A percentile compares a stretch with the other conserved stretches of the same genome.
Conservation (phyloP, 2,888 invertebrate genomes). For the Chloroclysta siterata region DNA sequence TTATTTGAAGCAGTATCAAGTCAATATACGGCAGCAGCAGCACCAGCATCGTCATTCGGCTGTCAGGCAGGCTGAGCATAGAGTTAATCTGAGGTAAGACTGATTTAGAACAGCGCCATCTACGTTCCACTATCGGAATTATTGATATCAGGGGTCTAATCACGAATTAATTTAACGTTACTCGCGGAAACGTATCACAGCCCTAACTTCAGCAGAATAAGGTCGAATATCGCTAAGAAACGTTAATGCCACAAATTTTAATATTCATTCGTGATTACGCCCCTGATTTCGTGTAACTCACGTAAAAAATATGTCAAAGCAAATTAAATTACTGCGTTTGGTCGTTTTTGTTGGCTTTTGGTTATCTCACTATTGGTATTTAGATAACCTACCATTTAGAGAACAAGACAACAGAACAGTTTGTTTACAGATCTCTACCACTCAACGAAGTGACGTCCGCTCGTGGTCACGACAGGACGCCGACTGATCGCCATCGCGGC, state of each 20-base stretch:
- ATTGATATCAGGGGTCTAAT: neutral
- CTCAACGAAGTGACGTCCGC: conserved; percentile 69
- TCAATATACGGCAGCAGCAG: conserved; percentile 79
- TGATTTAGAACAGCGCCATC: conserved; percentile 7
- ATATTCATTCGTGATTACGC: too few species aligned
- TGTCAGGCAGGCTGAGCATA: conserved; percentile 79
- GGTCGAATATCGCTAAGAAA: too few species aligned
- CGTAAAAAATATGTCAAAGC: neutral
- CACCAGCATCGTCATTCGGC: conserved; percentile 78
- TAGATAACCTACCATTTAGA: neutral
- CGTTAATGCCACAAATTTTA: too few species aligned
- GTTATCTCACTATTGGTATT: too few species aligned
- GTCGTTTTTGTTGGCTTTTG: too few species aligned
- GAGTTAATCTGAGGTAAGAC: conserved; percentile 77
- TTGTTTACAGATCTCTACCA: conserved; percentile 69
- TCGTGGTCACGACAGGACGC: conserved; percentile 78
- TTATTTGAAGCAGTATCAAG: conserved; percentile 78
- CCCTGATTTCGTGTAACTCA: too few species aligned
- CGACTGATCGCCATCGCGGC: conserved; percentile 72
- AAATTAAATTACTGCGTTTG: too few species aligned
- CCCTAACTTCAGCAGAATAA: too few species aligned
- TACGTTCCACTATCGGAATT: neutral
- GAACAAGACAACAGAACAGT: neutral
- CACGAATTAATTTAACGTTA: too few species aligned
- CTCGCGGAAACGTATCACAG: too few species aligned